Evolutionary conservation across 2,113 vertebrate species (phyloP), one percentile per base, ranked within the genome.

Genomic region (Peromyscus leucopus): DNA sequence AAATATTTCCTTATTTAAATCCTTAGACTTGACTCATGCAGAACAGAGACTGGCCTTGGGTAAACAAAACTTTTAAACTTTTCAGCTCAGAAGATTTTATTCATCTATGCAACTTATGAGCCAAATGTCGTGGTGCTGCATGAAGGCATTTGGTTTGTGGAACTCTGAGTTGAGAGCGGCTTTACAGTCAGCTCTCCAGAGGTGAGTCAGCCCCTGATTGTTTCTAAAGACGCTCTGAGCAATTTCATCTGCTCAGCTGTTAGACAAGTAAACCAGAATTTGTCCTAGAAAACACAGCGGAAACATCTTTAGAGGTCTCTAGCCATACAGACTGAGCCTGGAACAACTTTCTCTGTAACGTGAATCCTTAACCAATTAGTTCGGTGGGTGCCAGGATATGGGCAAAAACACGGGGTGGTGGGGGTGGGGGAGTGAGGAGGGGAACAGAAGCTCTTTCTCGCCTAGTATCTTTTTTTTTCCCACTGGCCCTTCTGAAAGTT

Each of bases 331-430:
- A 11, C 36, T n/a, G 28, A 26, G 15, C 33, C 88, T 89, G 76
- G 12, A 91, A 67, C 33, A 86, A 2, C 39, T 42, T 89, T 96
- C 69, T 92, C 51, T 51, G 51, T 51, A 51, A 51, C 51, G 9
- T 11, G 51, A 51, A 51, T 51, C 51, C 51, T 51, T 51, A 51
- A 51, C 88, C 55, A 93, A 93, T 92, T 96, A 75, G 33, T 74
- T 95, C 46, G 78, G 67, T 55, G 91, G 91, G 72, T 93, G 51
- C 86, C 46, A 71, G 83, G 67, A 94, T 69, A 67, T 63, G 59
- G 55, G 55, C 89, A 86, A 95, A 87, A 96, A 96, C n/a, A n/a
- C n/a, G n/a, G n/a, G n/a, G n/a, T n/a, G 42, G 42, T 42, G 33
- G 39, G 63, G 36, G 59, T 76, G 39, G 48, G 48, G 72, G 4